Conservation (phyloP, 2,797 vertebrate genomes). For the Novumbra hubbsi region DNA sequence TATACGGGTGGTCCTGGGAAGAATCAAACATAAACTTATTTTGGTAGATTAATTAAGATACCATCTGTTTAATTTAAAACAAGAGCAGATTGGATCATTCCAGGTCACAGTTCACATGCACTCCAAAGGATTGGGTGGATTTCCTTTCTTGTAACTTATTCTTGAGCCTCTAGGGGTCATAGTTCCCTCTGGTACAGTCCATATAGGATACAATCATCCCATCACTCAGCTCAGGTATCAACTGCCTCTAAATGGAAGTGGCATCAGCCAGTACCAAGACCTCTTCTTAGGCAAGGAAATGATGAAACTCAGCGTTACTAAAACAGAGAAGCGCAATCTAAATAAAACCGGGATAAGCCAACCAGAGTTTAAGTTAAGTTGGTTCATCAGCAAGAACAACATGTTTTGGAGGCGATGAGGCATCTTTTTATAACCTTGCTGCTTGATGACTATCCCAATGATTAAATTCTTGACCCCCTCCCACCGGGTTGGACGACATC, state of each 20-base stretch:
- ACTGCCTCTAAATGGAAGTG: constrained; percentile 1
- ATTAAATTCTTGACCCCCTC: constrained; percentile 54
- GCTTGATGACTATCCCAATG: constrained; percentile 32
- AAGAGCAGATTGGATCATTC: constrained; percentile 1
- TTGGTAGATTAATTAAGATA: not conserved
- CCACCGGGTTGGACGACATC: constrained; percentile 26
- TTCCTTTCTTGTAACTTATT: constrained; percentile 29
- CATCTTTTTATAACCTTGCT: not conserved
- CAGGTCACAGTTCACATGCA: not conserved
- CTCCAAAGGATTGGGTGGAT: not conserved
- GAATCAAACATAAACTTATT: not conserved
- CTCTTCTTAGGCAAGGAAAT: not conserved
- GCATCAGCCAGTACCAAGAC: not conserved
- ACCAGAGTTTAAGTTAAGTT: not conserved
- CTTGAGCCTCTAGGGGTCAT: constrained; percentile 59
- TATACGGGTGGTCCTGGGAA: too few relatives aligned
- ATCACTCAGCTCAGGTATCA: not conserved
- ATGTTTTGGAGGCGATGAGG: constrained; percentile 42
- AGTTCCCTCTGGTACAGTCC: constrained; percentile 18
- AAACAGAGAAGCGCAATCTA: not conserved
- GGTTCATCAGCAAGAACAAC: not conserved
- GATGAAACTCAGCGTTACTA: not conserved
- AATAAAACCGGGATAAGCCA: not conserved
- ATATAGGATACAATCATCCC: constrained; percentile 4
- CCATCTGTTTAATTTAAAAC: not conserved